phyloP scores from a whole-genome alignment of 2,888 invertebrate genomes.

The Homarus gammarus region DNA sequence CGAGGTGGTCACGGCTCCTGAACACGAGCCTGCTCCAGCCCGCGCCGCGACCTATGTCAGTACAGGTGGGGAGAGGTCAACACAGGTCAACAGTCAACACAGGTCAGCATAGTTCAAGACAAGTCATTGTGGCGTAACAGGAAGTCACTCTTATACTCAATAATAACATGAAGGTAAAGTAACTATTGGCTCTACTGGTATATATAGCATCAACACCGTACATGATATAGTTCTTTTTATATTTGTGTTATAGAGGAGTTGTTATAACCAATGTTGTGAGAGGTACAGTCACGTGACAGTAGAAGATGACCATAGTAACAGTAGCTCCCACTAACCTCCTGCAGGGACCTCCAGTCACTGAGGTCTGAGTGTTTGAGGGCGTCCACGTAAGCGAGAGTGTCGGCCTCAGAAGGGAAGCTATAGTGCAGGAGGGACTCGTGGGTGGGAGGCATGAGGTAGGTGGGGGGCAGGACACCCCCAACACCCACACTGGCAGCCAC shows the following conservation, averaged over 20 bases:
- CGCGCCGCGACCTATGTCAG: slow-evolving; percentile 61
- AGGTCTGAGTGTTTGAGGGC: slow-evolving; percentile 75
- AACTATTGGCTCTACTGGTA: too few species aligned
- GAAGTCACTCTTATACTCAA: too few species aligned
- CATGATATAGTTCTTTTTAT: too few species aligned
- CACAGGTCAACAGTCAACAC: too few species aligned
- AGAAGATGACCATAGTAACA: too few species aligned
- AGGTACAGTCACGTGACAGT: too few species aligned
- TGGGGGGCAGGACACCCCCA: neutral
- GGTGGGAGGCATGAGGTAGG: neutral
- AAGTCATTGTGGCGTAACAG: too few species aligned
- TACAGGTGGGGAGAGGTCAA: neutral
- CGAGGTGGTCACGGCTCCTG: slow-evolving; percentile 74
- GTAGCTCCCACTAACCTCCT: slow-evolving; percentile 65
- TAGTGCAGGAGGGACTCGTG: slow-evolving; percentile 63
- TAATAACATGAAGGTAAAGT: too few species aligned
- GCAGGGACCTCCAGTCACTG: slow-evolving; percentile 74
- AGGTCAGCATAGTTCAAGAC: too few species aligned
- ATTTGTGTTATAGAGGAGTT: too few species aligned
- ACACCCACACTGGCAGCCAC: slow-evolving; percentile 17
- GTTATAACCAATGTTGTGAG: too few species aligned
- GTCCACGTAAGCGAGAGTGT: slow-evolving; percentile 74
- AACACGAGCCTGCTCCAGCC: slow-evolving; percentile 71
- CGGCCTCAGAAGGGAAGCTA: slow-evolving; percentile 70
- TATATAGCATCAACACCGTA: too few species aligned